Conservation (phyloP, 2,888 invertebrate species). For the Halictus ligatus region DNA sequence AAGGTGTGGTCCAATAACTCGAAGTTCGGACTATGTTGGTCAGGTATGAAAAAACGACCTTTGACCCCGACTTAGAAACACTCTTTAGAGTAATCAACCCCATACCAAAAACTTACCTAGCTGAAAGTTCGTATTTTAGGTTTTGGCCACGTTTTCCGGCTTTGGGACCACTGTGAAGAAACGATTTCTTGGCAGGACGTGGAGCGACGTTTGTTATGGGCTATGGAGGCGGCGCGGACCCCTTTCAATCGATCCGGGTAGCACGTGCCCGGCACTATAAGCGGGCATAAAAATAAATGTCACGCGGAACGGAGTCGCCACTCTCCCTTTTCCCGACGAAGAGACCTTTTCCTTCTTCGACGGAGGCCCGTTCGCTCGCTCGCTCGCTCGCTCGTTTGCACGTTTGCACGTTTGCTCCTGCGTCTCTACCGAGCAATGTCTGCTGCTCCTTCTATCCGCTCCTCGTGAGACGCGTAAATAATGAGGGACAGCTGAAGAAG, state of each 20-base stretch:
- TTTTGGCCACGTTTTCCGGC: no score
- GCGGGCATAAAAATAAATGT: slow-evolving; percentile 73
- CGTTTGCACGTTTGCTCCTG: background rate
- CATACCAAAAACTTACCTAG: no score
- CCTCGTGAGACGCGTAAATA: slow-evolving; percentile 63
- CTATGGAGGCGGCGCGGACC: slow-evolving; percentile 27
- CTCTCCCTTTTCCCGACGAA: slow-evolving; percentile 18
- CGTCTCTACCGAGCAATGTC: background rate
- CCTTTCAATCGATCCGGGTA: slow-evolving; percentile 68
- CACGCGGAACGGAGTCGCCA: slow-evolving; percentile 49
- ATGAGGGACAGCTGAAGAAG: slow-evolving; percentile 72
- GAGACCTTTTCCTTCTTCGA: background rate
- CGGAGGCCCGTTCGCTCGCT: background rate
- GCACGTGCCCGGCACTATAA: slow-evolving; percentile 70
- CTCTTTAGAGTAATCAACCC: no score
- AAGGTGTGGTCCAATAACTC: no score
- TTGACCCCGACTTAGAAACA: no score
- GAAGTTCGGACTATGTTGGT: no score
- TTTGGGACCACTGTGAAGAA: no score
- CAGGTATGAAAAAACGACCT: no score
- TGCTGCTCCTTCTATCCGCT: slow-evolving; percentile 5
- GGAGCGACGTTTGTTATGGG: slow-evolving; percentile 6
- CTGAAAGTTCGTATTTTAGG: no score
- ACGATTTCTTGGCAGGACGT: slow-evolving; percentile 12
- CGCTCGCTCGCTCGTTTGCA: background rate